phyloP scores from a whole-genome alignment of 2,797 vertebrate genomes.

The Coregonus sp. region DNA sequence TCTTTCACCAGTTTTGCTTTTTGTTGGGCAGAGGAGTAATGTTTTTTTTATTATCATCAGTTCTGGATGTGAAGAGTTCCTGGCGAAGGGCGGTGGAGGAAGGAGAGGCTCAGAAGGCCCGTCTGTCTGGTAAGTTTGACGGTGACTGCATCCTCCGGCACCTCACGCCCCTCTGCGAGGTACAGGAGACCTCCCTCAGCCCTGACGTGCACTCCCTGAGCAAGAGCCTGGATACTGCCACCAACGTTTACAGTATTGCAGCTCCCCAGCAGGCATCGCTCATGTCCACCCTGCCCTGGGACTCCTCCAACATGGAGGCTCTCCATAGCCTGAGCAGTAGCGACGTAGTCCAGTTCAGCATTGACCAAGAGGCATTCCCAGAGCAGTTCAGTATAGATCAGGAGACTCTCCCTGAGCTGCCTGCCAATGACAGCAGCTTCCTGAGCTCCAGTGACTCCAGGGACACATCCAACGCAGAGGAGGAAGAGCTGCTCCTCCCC shows the following conservation, averaged over 20 bases:
- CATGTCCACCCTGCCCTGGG: constrained; percentile 56
- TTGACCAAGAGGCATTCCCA: constrained; percentile 30
- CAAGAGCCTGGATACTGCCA: not conserved
- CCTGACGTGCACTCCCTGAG: not conserved
- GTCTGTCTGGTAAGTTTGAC: constrained; percentile 11
- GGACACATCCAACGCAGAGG: constrained; percentile 41
- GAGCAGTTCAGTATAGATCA: constrained; percentile 67
- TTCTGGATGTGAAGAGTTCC: constrained; percentile 73
- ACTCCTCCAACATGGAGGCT: constrained; percentile 49
- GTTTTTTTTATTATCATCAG: constrained; percentile 21
- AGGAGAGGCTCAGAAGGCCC: constrained; percentile 53
- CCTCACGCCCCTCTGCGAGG: constrained; percentile 19
- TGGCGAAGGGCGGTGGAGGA: constrained; percentile 77
- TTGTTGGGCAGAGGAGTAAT: not conserved
- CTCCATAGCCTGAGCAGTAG: constrained; percentile 46
- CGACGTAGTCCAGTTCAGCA: constrained; percentile 44
- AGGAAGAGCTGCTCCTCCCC: constrained; percentile 39
- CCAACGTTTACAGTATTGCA: not conserved
- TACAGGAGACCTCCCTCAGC: constrained; percentile 2
- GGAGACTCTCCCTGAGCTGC: constrained; percentile 67
- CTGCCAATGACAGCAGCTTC: constrained; percentile 64
- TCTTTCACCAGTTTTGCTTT: not conserved
- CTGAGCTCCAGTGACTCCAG: constrained; percentile 51
- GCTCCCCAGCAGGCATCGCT: constrained; percentile 36
- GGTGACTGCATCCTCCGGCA: constrained; percentile 6